Evolutionary conservation across 2,888 invertebrate species (phyloP), one percentile per base, ranked within the genome.

Genomic region (Drosophila meridiana): DNA sequence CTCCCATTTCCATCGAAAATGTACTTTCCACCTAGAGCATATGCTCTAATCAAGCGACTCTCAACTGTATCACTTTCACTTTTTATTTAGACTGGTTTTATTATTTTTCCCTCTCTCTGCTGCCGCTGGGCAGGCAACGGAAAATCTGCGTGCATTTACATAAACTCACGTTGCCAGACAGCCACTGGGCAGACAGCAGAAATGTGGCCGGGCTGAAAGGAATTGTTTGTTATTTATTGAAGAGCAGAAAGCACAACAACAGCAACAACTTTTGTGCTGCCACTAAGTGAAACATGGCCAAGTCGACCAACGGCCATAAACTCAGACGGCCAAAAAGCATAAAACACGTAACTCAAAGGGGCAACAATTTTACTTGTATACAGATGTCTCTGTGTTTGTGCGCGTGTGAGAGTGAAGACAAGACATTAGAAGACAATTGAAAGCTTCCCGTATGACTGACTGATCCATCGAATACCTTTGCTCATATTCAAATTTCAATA

Each of bases 281-380:
- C 69, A 56, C 63, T 69, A 73, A 79, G 67, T 65, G 73, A 80
- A 69, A 73, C 76, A 79, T 76, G 78, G 71, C 80, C 58, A 79
- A 69, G 62, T 63, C 65, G 36, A 45, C 55, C 59, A 47, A 43
- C 11, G 50, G 53, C 45, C 65, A 56, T 52, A 63, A 78, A 56
- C 72, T 53, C 61, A 53, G 8, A 4, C 45, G n/a, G 30, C 32
- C 57, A 56, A 61, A 71, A 30, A 42, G 30, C 42, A 45, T 45
- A 32, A 57, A 69, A 68, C 61, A 43, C 45, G 59, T 42, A 65
- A 43, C 56, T 38, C 34, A 67, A 64, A 69, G 62, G 45, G 70
- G 75, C 55, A 53, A 65, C 58, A 55, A 53, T 7, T 53, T 7
- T 30, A n/a, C 48, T 14, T 34, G 13, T 52, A 26, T 26, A 48